Percentiles rank a stretch among this genome's conserved stretches.
Conservation (phyloP, 2,113 vertebrate species). For the Phyllopteryx taeniolatus region DNA sequence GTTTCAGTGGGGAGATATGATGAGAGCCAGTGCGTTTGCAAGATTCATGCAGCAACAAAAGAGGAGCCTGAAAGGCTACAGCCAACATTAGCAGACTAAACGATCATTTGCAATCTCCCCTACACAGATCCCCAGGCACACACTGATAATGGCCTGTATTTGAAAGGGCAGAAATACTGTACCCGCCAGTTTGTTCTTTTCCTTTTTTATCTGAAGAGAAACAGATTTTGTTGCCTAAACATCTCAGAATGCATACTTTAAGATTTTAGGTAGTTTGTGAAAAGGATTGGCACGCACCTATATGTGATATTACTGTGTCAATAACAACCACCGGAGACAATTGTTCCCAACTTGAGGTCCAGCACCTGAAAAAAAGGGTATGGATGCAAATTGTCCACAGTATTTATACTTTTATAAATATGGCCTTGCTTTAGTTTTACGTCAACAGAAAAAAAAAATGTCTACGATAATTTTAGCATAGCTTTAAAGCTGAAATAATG, state of each 20-base stretch:
- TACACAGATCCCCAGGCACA: constrained; percentile 11
- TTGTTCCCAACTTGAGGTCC: constrained; percentile 5
- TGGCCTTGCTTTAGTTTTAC: background rate
- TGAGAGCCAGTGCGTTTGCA: constrained; percentile 17
- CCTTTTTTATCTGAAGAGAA: background rate
- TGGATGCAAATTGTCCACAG: too few relatives aligned
- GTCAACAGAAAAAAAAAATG: background rate
- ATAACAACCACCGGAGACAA: background rate
- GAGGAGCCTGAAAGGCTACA: constrained; percentile 23
- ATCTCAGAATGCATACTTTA: too few relatives aligned
- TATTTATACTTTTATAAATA: background rate
- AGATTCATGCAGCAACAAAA: constrained; percentile 43
- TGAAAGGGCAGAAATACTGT: constrained; percentile 19
- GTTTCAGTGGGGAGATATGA: constrained; percentile 50
- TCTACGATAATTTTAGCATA: too few relatives aligned
- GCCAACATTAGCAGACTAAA: constrained; percentile 7
- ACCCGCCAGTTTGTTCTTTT: constrained; percentile 2
- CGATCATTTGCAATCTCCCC: background rate
- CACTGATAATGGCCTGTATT: constrained; percentile 8
- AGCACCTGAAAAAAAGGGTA: too few relatives aligned
- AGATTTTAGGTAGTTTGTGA: too few relatives aligned
- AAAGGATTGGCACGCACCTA: background rate
- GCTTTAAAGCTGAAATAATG: too few relatives aligned
- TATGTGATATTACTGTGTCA: background rate
- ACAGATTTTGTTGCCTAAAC: background rate